Percentiles rank a stretch among this genome's conserved stretches.
Conservation (phyloP, 1,140 invertebrate genomes). For the Zelostemma sp. region DNA sequence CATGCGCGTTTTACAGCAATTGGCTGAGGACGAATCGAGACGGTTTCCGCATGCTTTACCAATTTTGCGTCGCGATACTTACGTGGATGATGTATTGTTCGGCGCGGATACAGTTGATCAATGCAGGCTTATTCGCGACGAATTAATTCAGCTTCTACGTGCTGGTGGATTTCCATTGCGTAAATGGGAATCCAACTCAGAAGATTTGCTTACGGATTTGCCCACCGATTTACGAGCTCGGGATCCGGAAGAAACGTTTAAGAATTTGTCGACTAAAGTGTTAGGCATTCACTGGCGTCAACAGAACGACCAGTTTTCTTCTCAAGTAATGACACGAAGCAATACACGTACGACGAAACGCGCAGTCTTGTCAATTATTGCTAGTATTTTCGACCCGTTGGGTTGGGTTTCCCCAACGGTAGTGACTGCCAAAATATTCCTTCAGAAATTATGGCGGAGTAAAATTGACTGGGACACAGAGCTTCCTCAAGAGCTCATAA, state of each 20-base stretch:
- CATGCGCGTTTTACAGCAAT: background rate
- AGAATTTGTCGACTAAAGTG: background rate
- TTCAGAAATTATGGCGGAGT: slow-evolving; percentile 58
- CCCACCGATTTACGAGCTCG: background rate
- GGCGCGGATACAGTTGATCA: background rate
- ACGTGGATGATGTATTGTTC: slow-evolving; percentile 12
- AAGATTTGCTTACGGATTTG: slow-evolving; percentile 3
- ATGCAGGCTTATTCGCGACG: background rate
- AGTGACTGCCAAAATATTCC: slow-evolving; percentile 57
- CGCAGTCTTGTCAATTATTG: slow-evolving; percentile 50
- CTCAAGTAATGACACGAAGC: slow-evolving; percentile 1
- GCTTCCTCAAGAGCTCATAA: background rate
- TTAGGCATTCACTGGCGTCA: slow-evolving; percentile 16
- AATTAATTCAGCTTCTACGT: slow-evolving; percentile 7
- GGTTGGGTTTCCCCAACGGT: slow-evolving; percentile 58
- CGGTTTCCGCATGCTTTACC: background rate
- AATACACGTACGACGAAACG: slow-evolving; percentile 43
- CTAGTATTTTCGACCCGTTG: slow-evolving; percentile 63
- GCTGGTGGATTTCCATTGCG: slow-evolving; percentile 6
- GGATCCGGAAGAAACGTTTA: background rate
- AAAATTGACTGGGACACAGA: slow-evolving; percentile 19
- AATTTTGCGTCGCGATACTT: background rate
- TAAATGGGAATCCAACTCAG: slow-evolving; percentile 21
- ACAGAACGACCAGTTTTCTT: background rate
- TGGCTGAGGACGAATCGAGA: background rate